These are phyloP conservation scores for Mus spicilegus DNA, from an alignment of 2,113 vertebrate genomes.

Conservation along the genomic window DNA sequence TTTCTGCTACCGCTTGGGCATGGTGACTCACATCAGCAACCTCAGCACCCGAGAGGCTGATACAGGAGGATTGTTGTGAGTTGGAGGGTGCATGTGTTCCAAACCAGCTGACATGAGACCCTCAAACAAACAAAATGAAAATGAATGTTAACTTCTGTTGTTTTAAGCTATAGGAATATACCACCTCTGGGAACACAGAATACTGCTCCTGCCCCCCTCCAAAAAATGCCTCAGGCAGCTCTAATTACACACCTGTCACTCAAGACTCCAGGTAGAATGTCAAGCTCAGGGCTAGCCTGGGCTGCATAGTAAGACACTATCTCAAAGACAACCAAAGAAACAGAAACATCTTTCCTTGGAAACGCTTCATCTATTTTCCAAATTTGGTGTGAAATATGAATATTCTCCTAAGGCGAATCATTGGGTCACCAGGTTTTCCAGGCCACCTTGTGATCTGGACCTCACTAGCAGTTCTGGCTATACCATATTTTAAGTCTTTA, in stretches of 20 bases:
- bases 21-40: not conserved
- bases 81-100: not conserved
- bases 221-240: not conserved
- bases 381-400: conserved; percentile 32
- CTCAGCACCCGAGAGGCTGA: not conserved
- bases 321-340: not conserved
- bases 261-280: not conserved
- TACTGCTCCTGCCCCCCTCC: too few relatives aligned
- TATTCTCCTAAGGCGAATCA: not conserved
- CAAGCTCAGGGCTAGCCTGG: not conserved
- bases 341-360: not conserved
- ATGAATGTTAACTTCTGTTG: not conserved
- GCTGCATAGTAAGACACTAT: not conserved
- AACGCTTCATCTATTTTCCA: not conserved
- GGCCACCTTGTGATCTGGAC: not conserved
- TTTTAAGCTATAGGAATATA: not conserved
- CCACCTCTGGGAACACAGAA: not conserved
- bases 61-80: not conserved
- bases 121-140: not conserved
- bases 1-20: not conserved
- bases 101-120: not conserved
- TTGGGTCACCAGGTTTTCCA: not conserved
- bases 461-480: not conserved
- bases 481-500: conserved; percentile 15
- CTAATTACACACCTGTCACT: not conserved